Percentiles rank a stretch among this genome's conserved stretches.
Evolutionary conservation across 30 jellyfish, hydroid and myxozoan genomes (phyloP).

Genomic region (Nemopilema nomurai): DNA sequence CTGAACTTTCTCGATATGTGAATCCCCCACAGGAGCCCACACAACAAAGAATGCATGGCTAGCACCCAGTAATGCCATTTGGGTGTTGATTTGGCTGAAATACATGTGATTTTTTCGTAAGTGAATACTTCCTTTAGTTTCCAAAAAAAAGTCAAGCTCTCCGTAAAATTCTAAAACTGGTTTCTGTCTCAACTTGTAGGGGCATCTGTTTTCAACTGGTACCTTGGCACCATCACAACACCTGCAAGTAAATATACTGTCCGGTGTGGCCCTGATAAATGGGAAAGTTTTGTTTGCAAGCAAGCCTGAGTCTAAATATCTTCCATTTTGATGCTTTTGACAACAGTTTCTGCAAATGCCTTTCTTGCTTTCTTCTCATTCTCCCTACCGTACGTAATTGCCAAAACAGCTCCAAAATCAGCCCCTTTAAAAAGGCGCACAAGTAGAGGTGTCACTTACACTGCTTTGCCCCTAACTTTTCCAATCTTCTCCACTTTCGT

Average conservation of each 20-base stretch:
- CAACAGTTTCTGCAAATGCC: constrained; percentile 11
- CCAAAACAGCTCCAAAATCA: constrained; percentile 8
- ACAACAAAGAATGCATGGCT: constrained; percentile 31
- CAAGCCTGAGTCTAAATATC: constrained; percentile 11
- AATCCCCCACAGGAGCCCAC: constrained; percentile 31
- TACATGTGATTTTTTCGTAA: constrained; percentile 14
- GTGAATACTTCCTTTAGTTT: background rate
- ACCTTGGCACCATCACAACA: constrained; percentile 20
- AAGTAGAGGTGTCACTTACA: constrained; percentile 2
- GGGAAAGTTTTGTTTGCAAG: constrained; percentile 10
- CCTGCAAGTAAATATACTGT: constrained; percentile 25
- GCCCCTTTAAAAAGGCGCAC: background rate
- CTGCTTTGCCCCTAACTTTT: background rate
- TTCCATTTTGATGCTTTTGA: constrained; percentile 21
- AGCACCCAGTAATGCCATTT: constrained; percentile 3
- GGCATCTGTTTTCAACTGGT: constrained; percentile 30
- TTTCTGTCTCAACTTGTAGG: constrained; percentile 13
- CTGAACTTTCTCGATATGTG: background rate
- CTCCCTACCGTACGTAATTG: constrained; percentile 19
- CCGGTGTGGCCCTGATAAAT: constrained; percentile 41
- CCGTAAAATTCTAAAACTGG: background rate
- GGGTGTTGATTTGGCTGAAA: constrained; percentile 41
- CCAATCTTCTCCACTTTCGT: background rate
- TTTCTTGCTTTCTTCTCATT: constrained; percentile 26
- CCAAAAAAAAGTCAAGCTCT: constrained; percentile 25